Base-by-base conservation (phyloP, 1,140 invertebrate species). In the Triops longicaudatus region DNA sequence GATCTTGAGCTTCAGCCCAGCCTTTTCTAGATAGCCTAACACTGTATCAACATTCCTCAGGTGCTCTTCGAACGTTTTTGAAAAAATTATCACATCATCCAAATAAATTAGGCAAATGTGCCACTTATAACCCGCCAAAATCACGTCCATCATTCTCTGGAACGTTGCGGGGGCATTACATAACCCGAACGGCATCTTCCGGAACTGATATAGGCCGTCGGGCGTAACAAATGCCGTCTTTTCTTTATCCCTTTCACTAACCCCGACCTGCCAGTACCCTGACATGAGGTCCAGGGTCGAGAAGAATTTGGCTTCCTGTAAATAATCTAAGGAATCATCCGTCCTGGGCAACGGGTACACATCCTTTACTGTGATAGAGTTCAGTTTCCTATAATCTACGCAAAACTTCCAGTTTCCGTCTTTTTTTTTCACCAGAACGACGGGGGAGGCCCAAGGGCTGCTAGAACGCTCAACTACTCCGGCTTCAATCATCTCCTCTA, bases 221-320 rank as follows among this genome's bases (percentile, higher is more conserved):
- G n/a, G n/a, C n/a, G n/a, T n/a, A n/a, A n/a, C 80, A 73, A 88
- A 87, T 0, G 85, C 86, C 0, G 86, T 88, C 81, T 87, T 88
- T 10, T 82, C 78, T 10, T 80, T 82, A 72, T 82, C 81, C 0
- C 76, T 11, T 77, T n/a, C 79, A 10, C 82, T 73, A 22, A 88
- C 76, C 37, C 73, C 74, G 3, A 87, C 79, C 76, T 86, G 85
- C 84, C 83, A 84, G 74, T 80, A 83, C 17, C 83, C 83, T 26
- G 78, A 78, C 17, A 78, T 75, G n/a, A 79, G 63, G 37, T 85
- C 83, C 22, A 85, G 74, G 5, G 79, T 79, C 5, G 80, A 79
- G 50, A 84, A 84, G 26, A 73, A 82, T 11, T 76, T 77, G 1
- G 75, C 26, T 0, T 79, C 80, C 3, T 73, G 72, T 9, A 86